Evolutionary conservation across 2,113 vertebrate genomes (phyloP).

Genomic region (Tichodroma muraria): DNA sequence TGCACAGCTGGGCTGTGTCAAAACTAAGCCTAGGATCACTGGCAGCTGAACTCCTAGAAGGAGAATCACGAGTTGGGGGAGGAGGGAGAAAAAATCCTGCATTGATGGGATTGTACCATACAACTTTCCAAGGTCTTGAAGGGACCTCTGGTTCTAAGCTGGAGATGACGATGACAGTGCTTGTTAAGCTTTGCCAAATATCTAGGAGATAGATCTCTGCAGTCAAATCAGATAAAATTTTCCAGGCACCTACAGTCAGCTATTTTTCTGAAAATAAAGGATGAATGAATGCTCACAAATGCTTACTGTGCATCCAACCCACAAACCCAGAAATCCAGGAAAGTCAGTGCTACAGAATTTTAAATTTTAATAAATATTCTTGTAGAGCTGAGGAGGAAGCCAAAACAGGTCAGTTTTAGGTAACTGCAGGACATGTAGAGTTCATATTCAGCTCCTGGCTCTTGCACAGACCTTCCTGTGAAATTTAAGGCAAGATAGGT

Average conservation of each 20-base stretch:
- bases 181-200: not conserved
- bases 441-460: not conserved
- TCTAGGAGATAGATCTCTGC: not conserved
- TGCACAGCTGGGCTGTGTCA: slow-evolving; percentile 44
- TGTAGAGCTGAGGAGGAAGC: not conserved
- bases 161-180: not conserved
- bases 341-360: not conserved
- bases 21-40: slow-evolving; percentile 27
- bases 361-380: not conserved
- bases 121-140: not conserved
- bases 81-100: not conserved
- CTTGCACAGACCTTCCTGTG: not conserved
- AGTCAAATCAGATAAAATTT: slow-evolving; percentile 1
- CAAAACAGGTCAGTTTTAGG: not conserved
- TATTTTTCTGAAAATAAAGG: not conserved
- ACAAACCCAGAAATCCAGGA: not conserved
- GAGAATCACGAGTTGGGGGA: not conserved
- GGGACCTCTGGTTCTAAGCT: not conserved
- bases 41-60: slow-evolving; percentile 23
- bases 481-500: not conserved
- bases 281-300: not conserved
- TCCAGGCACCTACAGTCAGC: not conserved
- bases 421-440: not conserved
- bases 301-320: not conserved
- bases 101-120: not conserved